Conservation (phyloP, 2,888 invertebrate genomes). For the Harmothoe impar region DNA sequence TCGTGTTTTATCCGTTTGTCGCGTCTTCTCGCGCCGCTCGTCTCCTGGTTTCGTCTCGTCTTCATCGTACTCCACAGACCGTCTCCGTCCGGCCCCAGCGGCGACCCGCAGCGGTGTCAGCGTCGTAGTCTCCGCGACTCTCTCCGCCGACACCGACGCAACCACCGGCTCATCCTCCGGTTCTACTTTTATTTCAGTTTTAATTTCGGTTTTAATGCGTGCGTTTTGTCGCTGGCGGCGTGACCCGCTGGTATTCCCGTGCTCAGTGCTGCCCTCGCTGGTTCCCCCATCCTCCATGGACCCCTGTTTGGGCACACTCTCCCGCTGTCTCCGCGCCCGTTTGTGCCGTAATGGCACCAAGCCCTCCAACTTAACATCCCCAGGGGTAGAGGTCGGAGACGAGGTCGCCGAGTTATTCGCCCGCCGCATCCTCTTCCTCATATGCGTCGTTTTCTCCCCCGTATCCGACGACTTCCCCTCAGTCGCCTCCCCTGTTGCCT, state of each 20-base stretch:
- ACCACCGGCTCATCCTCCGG: background rate
- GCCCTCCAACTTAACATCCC: background rate
- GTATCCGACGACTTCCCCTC: background rate
- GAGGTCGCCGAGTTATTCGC: background rate
- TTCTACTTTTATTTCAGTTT: no score
- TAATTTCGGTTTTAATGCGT: no score
- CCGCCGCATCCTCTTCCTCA: constrained; percentile 31
- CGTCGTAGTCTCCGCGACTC: background rate
- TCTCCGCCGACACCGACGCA: background rate
- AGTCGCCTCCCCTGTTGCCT: no score
- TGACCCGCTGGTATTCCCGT: no score
- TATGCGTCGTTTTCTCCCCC: background rate
- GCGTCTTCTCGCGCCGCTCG: background rate
- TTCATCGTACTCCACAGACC: background rate
- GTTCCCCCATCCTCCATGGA: background rate
- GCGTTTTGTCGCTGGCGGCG: no score
- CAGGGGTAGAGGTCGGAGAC: constrained; percentile 8
- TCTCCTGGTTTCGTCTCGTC: background rate
- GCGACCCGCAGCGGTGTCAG: background rate
- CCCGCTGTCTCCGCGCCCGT: background rate
- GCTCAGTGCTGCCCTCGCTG: no score
- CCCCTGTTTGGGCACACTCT: background rate
- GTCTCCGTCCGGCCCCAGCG: background rate
- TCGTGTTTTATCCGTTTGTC: background rate
- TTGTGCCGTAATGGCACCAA: background rate